Evolutionary conservation across 2,888 invertebrate species (phyloP), one percentile per base, ranked within the genome.

Genomic region (Cephonodes hylas): DNA sequence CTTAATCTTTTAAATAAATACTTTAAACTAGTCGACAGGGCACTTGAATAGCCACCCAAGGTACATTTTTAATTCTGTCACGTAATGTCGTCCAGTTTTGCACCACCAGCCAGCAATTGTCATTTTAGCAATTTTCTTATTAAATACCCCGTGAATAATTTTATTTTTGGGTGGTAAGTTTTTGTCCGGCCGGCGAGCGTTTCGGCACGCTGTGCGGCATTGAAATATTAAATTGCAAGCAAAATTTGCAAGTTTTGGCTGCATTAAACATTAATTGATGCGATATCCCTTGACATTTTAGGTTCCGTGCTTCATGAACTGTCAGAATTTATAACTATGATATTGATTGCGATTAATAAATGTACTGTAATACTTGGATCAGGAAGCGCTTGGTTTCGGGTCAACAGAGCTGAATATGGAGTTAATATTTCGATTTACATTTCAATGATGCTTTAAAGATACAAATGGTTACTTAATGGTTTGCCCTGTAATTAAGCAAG

Each of bases 1-100:
- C 64, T 75, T 88, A 89, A 91, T 90, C 89, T 81, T 81, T 88
- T 88, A 85, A 85, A 84, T 84, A 90, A 89, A 88, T 85, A 89
- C 77, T 73, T 73, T 70, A 58, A 53, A 60, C 60, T 42, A 61
- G 60, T 66, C 57, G 31, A 70, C 80, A 73, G 76, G 67, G 79
- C 84, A 84, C 85, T 87, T 76, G 72, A 77, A 64, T 65, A 62
- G 68, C 88, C 86, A 88, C 87, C 86, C 86, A 88, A 81, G 84
- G 67, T 80, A 73, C 64, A 64, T 60, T 56, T 38, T 61, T 71
- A 71, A 76, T 67, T 56, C 68, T 64, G 62, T 67, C 67, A 64
- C 59, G 64, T 69, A 72, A 69, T 62, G 59, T 75, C 75, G 69
- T 70, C 81, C 71, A 79, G 70, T 74, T 80, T 81, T 80, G 80